Evolutionary conservation across 2,113 vertebrate genomes (phyloP).

Genomic region (Leiothrix lutea): DNA sequence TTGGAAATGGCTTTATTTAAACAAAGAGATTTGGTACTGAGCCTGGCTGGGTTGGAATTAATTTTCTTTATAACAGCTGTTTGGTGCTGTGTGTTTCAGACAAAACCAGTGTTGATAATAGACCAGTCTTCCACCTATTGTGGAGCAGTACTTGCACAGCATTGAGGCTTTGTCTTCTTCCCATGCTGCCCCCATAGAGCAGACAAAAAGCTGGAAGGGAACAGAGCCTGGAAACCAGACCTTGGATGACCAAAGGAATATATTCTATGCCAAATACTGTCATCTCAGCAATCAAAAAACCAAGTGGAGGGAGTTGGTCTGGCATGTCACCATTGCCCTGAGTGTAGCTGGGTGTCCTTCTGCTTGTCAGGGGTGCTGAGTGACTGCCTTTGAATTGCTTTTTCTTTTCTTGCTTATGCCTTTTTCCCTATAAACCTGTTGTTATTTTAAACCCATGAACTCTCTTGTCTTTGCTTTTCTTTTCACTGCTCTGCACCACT

Average conservation of each 20-base stretch:
- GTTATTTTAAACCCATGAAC: neutral
- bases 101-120: neutral
- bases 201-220: neutral
- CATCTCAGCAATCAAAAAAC: neutral
- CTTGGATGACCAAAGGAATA: neutral
- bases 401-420: rapidly evolving
- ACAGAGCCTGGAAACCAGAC: neutral
- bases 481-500: neutral
- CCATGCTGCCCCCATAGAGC: neutral
- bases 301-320: neutral
- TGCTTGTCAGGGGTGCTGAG: neutral
- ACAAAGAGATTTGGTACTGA: neutral
- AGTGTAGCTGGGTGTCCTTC: neutral
- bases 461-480: neutral
- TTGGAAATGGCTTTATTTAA: neutral
- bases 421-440: neutral
- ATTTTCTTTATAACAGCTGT: neutral
- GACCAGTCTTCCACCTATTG: neutral
- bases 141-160: neutral
- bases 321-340: neutral
- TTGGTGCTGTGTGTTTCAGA: neutral
- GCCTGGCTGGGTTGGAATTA: neutral
- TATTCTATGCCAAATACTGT: neutral
- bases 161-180: neutral
- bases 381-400: neutral